phyloP scores from a whole-genome alignment of 2,113 vertebrate species.

The Donacobius atricapilla region DNA sequence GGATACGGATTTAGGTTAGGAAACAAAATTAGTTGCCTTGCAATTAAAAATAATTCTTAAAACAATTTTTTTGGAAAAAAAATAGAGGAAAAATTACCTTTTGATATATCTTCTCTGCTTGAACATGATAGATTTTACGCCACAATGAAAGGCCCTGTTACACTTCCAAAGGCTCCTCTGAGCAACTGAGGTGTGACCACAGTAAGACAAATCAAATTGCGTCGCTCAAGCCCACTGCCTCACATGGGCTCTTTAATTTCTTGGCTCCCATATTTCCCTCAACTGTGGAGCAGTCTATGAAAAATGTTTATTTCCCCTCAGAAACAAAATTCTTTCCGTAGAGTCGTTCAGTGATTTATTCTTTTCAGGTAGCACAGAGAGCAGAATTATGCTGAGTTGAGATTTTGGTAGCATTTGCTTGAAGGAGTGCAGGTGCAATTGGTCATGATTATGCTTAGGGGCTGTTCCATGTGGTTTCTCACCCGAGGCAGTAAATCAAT shows the following conservation, averaged over 20 bases:
- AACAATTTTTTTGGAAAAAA: fast-evolving
- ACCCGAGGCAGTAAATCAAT: constrained; percentile 69
- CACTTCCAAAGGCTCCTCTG: neutral
- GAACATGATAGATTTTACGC: neutral
- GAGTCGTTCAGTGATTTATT: constrained; percentile 51
- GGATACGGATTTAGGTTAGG: neutral
- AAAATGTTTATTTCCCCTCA: constrained; percentile 47
- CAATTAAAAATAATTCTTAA: neutral
- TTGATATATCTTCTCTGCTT: neutral
- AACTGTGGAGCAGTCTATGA: constrained; percentile 1
- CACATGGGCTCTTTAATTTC: neutral
- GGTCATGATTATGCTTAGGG: constrained; percentile 63
- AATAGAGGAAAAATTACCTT: neutral
- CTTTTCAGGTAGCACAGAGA: constrained; percentile 42
- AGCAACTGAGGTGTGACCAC: neutral
- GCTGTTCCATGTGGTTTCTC: constrained; percentile 61
- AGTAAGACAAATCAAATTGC: neutral
- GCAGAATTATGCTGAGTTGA: constrained; percentile 60
- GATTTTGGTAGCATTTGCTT: constrained; percentile 54
- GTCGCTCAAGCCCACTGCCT: neutral
- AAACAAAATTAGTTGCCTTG: neutral
- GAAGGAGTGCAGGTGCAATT: constrained; percentile 62
- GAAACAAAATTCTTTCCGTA: constrained; percentile 44
- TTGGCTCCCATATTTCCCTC: neutral
- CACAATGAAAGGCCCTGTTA: neutral